Conservation (phyloP, 2,113 vertebrate genomes). For the Desmodus rotundus region DNA sequence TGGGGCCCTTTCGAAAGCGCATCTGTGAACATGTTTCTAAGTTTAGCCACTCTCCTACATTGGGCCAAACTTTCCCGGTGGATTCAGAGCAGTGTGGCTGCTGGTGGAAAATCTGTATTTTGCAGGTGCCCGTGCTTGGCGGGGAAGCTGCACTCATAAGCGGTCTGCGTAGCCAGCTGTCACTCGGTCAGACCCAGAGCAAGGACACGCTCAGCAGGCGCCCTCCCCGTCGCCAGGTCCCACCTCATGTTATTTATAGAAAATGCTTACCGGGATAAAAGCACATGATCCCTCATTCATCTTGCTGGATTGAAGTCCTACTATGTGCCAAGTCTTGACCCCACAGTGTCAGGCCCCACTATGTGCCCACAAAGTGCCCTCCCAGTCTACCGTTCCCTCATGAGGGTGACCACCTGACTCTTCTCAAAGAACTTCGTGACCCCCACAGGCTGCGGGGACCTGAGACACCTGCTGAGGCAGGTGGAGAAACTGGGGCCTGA, state of each 20-base stretch:
- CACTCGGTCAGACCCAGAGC: no score
- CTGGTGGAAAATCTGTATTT: not conserved
- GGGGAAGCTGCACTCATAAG: no score
- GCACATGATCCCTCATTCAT: fast-evolving
- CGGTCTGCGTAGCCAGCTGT: no score
- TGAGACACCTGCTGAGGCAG: no score
- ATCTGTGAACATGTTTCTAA: not conserved
- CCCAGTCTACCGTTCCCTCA: no score
- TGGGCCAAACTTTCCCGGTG: no score
- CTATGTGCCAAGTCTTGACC: fast-evolving
- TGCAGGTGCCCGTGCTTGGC: not conserved
- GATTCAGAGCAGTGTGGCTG: not conserved
- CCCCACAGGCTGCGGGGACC: fast-evolving
- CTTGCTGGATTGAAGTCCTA: fast-evolving
- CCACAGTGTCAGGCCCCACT: fast-evolving
- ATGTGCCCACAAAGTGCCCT: fast-evolving
- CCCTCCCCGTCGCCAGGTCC: fast-evolving
- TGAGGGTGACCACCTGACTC: no score
- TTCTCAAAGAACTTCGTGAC: fast-evolving
- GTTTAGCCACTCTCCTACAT: not conserved
- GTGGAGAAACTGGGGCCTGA: no score
- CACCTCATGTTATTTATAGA: fast-evolving
- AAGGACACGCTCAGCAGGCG: fast-evolving
- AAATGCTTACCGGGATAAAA: fast-evolving
- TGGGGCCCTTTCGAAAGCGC: not conserved